These are phyloP conservation scores for Tyto alba DNA, from an alignment of 2,113 vertebrate species.

Conservation along the genomic window DNA sequence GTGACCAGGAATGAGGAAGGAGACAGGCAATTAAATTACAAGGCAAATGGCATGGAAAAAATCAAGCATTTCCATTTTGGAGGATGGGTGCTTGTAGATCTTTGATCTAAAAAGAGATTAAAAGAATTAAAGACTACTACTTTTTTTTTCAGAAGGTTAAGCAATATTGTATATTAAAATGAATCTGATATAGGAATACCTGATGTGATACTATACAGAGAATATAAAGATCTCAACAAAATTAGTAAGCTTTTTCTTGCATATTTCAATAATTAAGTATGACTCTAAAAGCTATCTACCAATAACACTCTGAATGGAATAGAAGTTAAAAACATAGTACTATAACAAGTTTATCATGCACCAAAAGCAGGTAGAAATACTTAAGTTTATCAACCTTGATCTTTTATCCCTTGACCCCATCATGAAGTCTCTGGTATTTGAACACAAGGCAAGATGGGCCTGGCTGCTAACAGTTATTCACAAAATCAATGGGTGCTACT, in stretches of 20 bases:
- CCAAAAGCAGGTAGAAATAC: neutral
- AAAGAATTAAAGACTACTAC: neutral
- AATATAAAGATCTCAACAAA: neutral
- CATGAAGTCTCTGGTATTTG: neutral
- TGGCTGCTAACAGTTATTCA: neutral
- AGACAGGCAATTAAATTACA: neutral
- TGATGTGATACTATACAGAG: neutral
- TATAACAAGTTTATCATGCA: neutral
- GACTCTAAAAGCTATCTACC: neutral
- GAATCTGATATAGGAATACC: neutral
- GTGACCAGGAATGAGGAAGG: neutral
- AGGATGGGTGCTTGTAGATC: neutral
- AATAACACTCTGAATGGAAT: neutral
- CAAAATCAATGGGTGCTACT: neutral
- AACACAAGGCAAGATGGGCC: neutral
- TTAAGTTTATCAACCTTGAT: neutral
- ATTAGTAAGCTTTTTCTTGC: neutral
- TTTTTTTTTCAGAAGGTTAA: neutral
- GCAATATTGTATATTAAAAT: neutral
- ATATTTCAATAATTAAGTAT: neutral
- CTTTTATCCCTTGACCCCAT: neutral
- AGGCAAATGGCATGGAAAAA: neutral
- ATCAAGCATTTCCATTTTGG: neutral
- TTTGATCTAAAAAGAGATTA: neutral
- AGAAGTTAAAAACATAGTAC: neutral